phyloP scores from a whole-genome alignment of 37 sponge, comb jelly and placozoan genomes.

The Diacarnus erythraeanus region DNA sequence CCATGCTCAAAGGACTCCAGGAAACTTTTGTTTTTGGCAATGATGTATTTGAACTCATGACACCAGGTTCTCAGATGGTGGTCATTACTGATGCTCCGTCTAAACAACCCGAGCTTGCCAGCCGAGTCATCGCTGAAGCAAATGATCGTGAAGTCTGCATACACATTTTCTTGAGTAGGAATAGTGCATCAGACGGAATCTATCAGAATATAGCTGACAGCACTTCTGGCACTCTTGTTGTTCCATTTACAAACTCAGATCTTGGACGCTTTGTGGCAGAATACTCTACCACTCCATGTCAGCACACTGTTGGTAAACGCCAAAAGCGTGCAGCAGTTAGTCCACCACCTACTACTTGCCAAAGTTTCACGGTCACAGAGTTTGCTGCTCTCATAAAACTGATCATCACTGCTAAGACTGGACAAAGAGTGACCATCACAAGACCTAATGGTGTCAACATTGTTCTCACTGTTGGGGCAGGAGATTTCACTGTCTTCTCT shows the following conservation, averaged over 20 bases:
- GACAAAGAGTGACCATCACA: not conserved
- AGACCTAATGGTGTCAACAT: not conserved
- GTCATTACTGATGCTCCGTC: not conserved
- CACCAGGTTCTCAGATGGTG: not conserved
- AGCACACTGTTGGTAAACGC: too few relatives aligned
- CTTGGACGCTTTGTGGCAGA: not conserved
- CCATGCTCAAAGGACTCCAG: not conserved
- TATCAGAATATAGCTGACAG: not conserved
- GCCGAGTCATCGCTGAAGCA: constrained; percentile 16
- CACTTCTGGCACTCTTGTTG: not conserved
- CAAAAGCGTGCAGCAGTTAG: too few relatives aligned
- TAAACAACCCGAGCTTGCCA: not conserved
- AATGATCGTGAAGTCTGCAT: constrained; percentile 7
- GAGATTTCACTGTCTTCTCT: not conserved
- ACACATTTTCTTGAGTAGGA: constrained; percentile 13
- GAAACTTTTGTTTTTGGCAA: not conserved
- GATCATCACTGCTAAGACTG: not conserved
- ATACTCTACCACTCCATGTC: not conserved
- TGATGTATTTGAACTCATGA: not conserved
- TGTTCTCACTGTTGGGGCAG: not conserved
- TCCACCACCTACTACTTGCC: not conserved
- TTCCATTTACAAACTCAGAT: not conserved
- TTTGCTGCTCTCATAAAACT: not conserved
- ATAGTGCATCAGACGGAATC: too few relatives aligned
- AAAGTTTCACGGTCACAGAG: not conserved